A percentile compares a stretch with the other conserved stretches of the same genome.
These are phyloP conservation scores for Sitodiplosis mosellana DNA, from an alignment of 1,140 invertebrate genomes.

Conservation along the genomic window DNA sequence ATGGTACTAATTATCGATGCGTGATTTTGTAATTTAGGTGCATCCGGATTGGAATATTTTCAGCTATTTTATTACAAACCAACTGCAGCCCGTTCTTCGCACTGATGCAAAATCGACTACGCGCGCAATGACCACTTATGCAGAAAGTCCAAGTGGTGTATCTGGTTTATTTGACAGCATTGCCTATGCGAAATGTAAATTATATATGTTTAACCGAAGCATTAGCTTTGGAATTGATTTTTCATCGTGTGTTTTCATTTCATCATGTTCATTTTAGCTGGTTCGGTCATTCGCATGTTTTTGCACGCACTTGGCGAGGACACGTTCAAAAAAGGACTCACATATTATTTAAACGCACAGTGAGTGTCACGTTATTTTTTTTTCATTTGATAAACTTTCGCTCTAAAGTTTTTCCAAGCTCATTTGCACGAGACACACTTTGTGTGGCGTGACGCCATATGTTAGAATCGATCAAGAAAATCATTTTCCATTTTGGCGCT, in stretches of 20 bases:
- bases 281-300: conserved; percentile 78
- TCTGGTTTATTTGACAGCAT: conserved; percentile 60
- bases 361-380: background rate
- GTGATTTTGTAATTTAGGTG: conserved; percentile 21
- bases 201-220: no score
- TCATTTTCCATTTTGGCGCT: conserved; percentile 33
- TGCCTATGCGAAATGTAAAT: conserved; percentile 47
- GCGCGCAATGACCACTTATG: conserved; percentile 54
- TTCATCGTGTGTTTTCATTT: no score
- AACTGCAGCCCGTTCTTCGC: conserved; percentile 36
- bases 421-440: background rate
- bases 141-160: conserved; percentile 50
- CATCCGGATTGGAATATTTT: conserved; percentile 47
- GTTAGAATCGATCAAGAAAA: conserved; percentile 5
- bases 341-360: conserved; percentile 43
- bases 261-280: no score
- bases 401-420: background rate
- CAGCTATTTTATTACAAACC: conserved; percentile 55
- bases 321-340: conserved; percentile 66
- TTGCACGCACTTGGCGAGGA: conserved; percentile 67
- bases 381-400: background rate
- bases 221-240: no score
- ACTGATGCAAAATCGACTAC: conserved; percentile 37
- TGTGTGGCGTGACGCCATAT: background rate
- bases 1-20: background rate